phyloP scores from a whole-genome alignment of 2,888 invertebrate species.

The Perithous albicinctus region DNA sequence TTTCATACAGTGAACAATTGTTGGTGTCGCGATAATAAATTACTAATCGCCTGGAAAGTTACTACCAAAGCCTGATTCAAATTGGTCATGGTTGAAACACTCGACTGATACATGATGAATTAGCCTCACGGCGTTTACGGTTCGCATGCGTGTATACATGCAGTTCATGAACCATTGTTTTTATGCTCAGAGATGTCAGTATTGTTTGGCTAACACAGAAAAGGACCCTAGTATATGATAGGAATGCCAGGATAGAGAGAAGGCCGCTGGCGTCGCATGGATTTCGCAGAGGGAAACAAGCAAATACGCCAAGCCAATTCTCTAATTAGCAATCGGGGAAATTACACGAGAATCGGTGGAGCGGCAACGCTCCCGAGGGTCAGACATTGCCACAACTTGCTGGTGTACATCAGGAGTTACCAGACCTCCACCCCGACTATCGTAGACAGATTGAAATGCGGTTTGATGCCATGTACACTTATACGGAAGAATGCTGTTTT shows the following conservation, averaged over 20 bases:
- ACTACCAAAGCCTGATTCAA: neutral
- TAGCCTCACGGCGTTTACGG: neutral
- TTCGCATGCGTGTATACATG: neutral
- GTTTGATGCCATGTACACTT: neutral
- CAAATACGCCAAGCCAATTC: constrained; percentile 53
- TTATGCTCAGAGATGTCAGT: constrained; percentile 1
- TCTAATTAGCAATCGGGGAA: constrained; percentile 68
- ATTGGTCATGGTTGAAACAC: neutral
- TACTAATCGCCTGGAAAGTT: neutral
- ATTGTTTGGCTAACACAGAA: neutral
- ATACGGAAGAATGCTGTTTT: neutral
- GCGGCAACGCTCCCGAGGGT: constrained; percentile 30
- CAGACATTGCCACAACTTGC: constrained; percentile 22
- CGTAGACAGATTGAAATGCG: constrained; percentile 32
- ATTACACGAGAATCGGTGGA: constrained; percentile 57
- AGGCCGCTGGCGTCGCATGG: constrained; percentile 39
- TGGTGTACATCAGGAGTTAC: constrained; percentile 41
- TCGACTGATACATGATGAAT: neutral
- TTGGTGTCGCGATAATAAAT: neutral
- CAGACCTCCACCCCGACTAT: constrained; percentile 11
- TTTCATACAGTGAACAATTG: neutral
- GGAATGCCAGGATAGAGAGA: neutral
- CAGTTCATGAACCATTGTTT: constrained; percentile 48
- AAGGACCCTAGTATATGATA: neutral
- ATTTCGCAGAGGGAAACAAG: constrained; percentile 31